Evolutionary conservation across 2,888 invertebrate species (phyloP), one percentile per base, ranked within the genome.

Genomic region (Andrena hattorfiana): DNA sequence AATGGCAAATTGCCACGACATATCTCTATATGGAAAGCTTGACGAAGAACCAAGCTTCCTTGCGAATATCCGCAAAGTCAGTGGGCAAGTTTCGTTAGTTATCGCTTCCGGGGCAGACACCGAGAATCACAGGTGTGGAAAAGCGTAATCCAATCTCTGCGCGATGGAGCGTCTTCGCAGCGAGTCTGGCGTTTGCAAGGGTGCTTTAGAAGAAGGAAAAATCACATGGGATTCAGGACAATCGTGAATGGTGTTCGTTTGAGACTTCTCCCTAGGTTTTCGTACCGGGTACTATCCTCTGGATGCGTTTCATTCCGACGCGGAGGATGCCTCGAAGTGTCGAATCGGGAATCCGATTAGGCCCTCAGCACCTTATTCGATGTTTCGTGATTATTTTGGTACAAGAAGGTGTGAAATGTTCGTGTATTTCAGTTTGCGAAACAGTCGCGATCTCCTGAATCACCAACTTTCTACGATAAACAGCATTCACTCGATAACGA

Each of bases 401-500:
- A 23, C 10, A 26, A 35, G 10, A 42, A n/a, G 42, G 13, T n/a
- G 35, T 2, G 63, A 64, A 64, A 42, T n/a, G n/a, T 0, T 63
- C 32, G 32, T 13, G 13, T 35, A 26, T 20, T 54, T 42, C 16
- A 42, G 42, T 16, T 16, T 42, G 16, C 16, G 4, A 42, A 16
- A 42, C 16, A 42, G 42, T 42, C 42, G 16, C 16, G 20, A 66
- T 10, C 13, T 20, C n/a, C 49, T 32, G 5, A n/a, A 60, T 35
- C 13, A 23, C 5, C 54, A n/a, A 30, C 35, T 54, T 54, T 54
- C 42, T 30, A 23, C 16, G 20, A 54, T 23, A 60, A 48, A 56
- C 32, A 2, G 23, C 42, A 7, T 49, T 16, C n/a, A 4, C 28
- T 13, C 54, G 35, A 67, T 54, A 60, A 23, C n/a, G 75, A 74